phyloP scores from a whole-genome alignment of 2,888 invertebrate species.

The Papilio demoleus region DNA sequence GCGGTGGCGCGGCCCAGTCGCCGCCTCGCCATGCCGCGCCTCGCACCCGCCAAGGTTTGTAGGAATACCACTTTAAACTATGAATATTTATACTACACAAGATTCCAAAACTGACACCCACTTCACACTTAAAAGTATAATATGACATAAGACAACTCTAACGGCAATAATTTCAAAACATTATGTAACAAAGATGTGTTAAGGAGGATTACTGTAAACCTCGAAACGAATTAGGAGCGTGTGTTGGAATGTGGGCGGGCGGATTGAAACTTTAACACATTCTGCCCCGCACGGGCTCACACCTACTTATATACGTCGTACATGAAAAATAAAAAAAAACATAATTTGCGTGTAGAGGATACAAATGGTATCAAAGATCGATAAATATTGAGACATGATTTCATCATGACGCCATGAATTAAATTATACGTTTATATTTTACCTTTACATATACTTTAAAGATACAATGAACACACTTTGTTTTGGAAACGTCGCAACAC shows the following conservation, averaged over 20 bases:
- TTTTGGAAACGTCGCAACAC: not conserved
- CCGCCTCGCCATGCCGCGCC: constrained; percentile 79
- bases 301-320: not conserved
- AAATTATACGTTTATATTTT: not conserved
- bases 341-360: not conserved
- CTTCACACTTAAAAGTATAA: too few species aligned
- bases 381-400: not conserved
- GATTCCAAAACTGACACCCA: too few species aligned
- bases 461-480: not conserved
- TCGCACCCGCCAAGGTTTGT: constrained; percentile 81
- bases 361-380: not conserved
- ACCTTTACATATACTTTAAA: not conserved
- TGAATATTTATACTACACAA: constrained; percentile 27
- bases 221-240: not conserved
- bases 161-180: too few species aligned
- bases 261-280: not conserved
- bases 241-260: constrained; percentile 8
- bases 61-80: too few species aligned
- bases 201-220: too few species aligned
- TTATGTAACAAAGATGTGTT: not conserved
- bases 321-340: too few species aligned
- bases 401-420: not conserved
- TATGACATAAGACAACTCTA: too few species aligned
- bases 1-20: constrained; percentile 78
- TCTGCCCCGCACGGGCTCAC: not conserved